Percentiles rank a stretch among this genome's conserved stretches.
These are phyloP conservation scores for Clamator glandarius DNA, from an alignment of 2,797 vertebrate species.

Conservation along the genomic window DNA sequence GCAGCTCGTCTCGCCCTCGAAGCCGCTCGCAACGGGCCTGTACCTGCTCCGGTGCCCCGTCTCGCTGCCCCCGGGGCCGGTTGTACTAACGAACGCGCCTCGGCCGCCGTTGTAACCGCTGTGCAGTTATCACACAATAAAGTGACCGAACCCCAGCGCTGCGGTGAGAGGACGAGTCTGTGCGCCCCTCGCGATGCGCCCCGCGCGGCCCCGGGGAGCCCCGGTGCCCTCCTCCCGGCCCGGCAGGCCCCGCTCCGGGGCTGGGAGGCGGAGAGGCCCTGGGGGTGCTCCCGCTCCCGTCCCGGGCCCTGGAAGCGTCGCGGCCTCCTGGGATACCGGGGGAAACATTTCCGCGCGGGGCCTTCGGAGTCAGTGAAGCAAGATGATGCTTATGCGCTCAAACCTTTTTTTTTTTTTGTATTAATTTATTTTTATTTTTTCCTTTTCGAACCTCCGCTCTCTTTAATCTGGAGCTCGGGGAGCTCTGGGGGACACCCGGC, in stretches of 20 bases:
- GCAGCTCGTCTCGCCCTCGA: not conserved
- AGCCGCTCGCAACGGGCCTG: conserved; percentile 38
- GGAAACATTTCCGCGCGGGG: not conserved
- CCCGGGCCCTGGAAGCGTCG: not conserved
- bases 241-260: rapidly evolving
- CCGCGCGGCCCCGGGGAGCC: not conserved
- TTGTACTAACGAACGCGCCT: conserved; percentile 39
- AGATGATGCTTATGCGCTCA: not conserved
- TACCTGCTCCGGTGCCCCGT: not conserved
- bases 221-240: too few species aligned
- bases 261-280: not conserved
- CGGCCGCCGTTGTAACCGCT: conserved; percentile 73
- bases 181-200: conserved; percentile 28
- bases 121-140: conserved; percentile 75
- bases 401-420: rapidly evolving
- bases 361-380: not conserved
- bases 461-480: not conserved
- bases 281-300: not conserved
- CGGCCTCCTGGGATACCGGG: not conserved
- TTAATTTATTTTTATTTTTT: not conserved
- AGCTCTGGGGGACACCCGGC: not conserved
- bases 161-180: conserved; percentile 50
- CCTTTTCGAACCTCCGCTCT: not conserved
- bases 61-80: not conserved
- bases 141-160: conserved; percentile 65